Percentiles rank a stretch among this genome's conserved stretches.
Conservation (phyloP, 1,140 invertebrate genomes). For the fruit fly (Drosophila melanogaster) region DNA sequence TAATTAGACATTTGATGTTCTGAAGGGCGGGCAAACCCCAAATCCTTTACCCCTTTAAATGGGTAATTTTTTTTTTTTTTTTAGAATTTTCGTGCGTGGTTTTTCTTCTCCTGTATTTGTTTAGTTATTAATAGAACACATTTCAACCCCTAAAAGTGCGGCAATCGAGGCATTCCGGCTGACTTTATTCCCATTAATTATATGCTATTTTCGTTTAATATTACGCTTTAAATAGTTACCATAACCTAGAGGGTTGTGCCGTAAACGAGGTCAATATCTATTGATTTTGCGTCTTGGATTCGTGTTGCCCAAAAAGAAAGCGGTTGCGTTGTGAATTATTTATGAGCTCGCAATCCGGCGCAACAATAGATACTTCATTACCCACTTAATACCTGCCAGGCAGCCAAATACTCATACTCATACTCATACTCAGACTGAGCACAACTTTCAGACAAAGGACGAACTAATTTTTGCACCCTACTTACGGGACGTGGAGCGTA, state of each 20-base stretch:
- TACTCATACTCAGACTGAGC: not conserved
- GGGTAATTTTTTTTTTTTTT: slow-evolving; percentile 23
- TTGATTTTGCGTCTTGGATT: slow-evolving; percentile 28
- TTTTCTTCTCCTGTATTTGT: slow-evolving; percentile 1
- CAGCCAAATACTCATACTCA: not conserved
- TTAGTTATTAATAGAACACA: slow-evolving; percentile 29
- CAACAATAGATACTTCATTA: slow-evolving; percentile 43
- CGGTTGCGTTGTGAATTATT: slow-evolving; percentile 14
- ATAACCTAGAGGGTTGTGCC: not conserved
- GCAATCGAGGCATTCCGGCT: slow-evolving; percentile 26
- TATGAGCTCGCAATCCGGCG: slow-evolving; percentile 15
- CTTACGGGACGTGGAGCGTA: slow-evolving; percentile 8
- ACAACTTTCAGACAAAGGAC: not conserved
- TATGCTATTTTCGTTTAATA: slow-evolving; percentile 46
- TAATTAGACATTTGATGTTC: slow-evolving; percentile 37
- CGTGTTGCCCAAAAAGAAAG: slow-evolving; percentile 2
- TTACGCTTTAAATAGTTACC: slow-evolving; percentile 20
- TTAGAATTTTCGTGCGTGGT: slow-evolving; percentile 3
- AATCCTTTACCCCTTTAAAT: slow-evolving; percentile 1
- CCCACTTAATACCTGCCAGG: slow-evolving; percentile 25
- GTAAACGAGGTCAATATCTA: slow-evolving; percentile 23
- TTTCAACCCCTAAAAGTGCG: not conserved
- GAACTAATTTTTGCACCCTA: slow-evolving; percentile 29
- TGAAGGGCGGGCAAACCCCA: not conserved
- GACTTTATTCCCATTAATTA: slow-evolving; percentile 61